Conservation (phyloP, 2,113 vertebrate species). For the Sylvilagus bachmani region DNA sequence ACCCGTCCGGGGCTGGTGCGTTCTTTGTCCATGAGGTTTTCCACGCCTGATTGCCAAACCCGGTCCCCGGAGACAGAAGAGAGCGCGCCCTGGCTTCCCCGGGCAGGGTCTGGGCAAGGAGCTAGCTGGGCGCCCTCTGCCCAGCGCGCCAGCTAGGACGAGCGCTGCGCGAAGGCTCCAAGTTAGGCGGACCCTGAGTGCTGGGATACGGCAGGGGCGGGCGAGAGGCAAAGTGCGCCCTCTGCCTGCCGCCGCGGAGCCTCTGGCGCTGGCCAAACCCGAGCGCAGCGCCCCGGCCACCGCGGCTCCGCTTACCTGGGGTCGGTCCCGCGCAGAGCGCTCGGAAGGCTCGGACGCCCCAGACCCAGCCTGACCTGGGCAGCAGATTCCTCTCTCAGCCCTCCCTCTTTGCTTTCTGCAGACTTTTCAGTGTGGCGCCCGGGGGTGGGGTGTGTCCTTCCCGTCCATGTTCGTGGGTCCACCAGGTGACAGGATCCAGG, state of each 20-base stretch:
- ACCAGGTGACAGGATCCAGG: not conserved
- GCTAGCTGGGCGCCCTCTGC: not conserved
- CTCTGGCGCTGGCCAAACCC: not conserved
- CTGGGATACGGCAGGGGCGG: accelerated
- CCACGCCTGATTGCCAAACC: not conserved
- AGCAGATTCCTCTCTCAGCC: accelerated
- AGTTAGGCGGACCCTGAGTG: accelerated
- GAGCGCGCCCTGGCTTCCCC: accelerated
- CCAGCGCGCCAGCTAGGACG: accelerated
- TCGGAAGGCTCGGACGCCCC: accelerated
- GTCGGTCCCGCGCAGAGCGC: accelerated
- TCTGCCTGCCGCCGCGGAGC: conserved; percentile 65
- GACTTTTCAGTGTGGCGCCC: not conserved
- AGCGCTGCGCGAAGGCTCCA: not conserved
- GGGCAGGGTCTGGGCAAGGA: too few species aligned
- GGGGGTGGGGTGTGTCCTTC: not conserved
- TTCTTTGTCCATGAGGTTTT: not conserved
- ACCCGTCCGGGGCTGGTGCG: not conserved
- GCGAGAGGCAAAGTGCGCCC: conserved; percentile 70
- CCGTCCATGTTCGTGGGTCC: accelerated
- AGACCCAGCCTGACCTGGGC: accelerated
- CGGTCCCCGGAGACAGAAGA: accelerated
- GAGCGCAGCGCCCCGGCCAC: accelerated
- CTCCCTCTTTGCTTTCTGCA: accelerated
- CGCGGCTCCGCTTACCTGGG: not conserved